phyloP scores from a whole-genome alignment of 2,113 vertebrate genomes.

The Lates calcarifer region DNA sequence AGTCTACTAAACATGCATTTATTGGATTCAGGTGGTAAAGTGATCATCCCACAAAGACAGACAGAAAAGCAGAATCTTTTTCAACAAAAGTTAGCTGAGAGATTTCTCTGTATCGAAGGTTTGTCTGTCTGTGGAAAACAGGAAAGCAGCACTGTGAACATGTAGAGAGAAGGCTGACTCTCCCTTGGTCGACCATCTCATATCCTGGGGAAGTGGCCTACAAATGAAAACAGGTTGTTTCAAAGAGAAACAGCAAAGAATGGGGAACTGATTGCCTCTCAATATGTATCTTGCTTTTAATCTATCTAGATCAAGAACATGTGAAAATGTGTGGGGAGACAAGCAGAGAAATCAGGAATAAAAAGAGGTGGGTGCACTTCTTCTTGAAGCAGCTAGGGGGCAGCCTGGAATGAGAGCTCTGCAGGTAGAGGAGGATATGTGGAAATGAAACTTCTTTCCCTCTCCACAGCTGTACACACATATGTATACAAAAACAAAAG shows the following conservation, averaged over 20 bases:
- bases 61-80: not conserved
- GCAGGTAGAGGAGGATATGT: conserved; percentile 36
- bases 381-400: conserved; percentile 78
- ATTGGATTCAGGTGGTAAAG: not conserved
- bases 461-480: conserved; percentile 55
- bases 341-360: not conserved
- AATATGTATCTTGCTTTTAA: conserved; percentile 3
- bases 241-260: conserved; percentile 9
- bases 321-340: conserved; percentile 7
- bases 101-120: conserved; percentile 6
- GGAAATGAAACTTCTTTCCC: conserved; percentile 55
- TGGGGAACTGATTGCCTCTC: not conserved
- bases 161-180: conserved; percentile 10
- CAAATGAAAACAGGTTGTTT: conserved; percentile 42
- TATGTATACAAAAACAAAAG: conserved; percentile 44
- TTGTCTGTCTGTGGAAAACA: conserved; percentile 66
- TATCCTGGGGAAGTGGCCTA: conserved; percentile 61
- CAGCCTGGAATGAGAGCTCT: conserved; percentile 75
- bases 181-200: conserved; percentile 50
- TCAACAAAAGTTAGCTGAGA: not conserved
- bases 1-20: not conserved
- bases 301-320: not conserved
- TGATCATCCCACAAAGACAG: not conserved
- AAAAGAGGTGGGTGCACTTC: conserved; percentile 22
- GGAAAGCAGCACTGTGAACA: conserved; percentile 61